phyloP scores from a whole-genome alignment of 2,888 invertebrate genomes.

The Rhimphoctona megacephalus region DNA sequence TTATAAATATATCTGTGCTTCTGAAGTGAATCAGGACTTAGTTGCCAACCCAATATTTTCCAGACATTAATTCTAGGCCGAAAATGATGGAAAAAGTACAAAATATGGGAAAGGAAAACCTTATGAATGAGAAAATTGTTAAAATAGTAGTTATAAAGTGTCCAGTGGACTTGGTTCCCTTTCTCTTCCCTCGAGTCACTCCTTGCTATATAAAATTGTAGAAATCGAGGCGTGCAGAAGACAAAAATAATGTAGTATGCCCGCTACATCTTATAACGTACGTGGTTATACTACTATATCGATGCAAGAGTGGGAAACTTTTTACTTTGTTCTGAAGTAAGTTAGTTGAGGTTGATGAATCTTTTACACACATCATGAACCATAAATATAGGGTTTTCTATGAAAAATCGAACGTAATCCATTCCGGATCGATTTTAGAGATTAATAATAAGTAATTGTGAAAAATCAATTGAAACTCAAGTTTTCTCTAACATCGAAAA shows the following conservation, averaged over 20 bases:
- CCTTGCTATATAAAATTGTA: neutral
- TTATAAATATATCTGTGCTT: no score
- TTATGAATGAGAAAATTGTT: neutral
- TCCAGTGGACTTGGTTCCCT: neutral
- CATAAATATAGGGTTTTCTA: neutral
- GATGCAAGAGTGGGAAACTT: constrained; percentile 24
- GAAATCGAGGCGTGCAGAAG: neutral
- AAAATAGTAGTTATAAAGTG: neutral
- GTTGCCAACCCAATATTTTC: no score
- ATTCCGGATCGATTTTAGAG: no score
- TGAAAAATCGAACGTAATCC: neutral
- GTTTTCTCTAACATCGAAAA: neutral
- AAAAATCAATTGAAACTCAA: neutral
- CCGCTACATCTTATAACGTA: neutral
- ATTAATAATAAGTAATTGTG: neutral
- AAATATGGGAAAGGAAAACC: neutral
- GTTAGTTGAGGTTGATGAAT: constrained; percentile 27
- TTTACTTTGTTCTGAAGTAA: constrained; percentile 26
- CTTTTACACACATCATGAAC: neutral
- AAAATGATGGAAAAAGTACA: neutral
- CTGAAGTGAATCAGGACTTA: no score
- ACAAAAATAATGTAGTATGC: neutral
- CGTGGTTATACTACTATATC: constrained; percentile 12
- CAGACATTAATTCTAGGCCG: neutral
- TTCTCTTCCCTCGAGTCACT: neutral